Percentiles rank a stretch among this genome's conserved stretches.
These are phyloP conservation scores for Peromyscus melanophrys DNA, from an alignment of 2,797 vertebrate genomes.

Conservation along the genomic window DNA sequence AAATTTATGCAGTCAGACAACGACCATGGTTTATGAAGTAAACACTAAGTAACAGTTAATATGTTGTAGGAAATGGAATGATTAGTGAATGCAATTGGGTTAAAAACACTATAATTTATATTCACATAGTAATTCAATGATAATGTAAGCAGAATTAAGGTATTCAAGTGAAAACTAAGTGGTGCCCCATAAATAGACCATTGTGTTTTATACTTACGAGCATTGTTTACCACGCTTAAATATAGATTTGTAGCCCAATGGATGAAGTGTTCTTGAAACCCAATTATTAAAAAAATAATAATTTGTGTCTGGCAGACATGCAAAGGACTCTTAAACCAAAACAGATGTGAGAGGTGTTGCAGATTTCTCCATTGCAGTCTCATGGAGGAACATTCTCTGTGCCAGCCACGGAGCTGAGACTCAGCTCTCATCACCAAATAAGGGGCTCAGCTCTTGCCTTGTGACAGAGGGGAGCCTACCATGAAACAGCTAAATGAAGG, in stretches of 20 bases:
- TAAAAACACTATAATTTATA: constrained; percentile 12
- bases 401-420: constrained; percentile 42
- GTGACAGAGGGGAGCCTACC: not conserved
- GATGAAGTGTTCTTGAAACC: constrained; percentile 48
- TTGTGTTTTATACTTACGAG: constrained; percentile 64
- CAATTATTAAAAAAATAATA: constrained; percentile 56
- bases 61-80: constrained; percentile 57
- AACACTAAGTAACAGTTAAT: constrained; percentile 60
- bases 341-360: constrained; percentile 49
- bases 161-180: constrained; percentile 78
- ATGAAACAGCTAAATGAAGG: not conserved
- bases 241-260: constrained; percentile 47
- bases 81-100: constrained; percentile 56
- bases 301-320: constrained; percentile 36
- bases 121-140: not conserved
- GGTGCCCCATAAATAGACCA: constrained; percentile 61
- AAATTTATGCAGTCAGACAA: constrained; percentile 63
- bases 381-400: constrained; percentile 67
- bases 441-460: constrained; percentile 48
- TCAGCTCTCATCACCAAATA: constrained; percentile 77
- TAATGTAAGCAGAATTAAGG: constrained; percentile 71
- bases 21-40: constrained; percentile 70
- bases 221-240: constrained; percentile 48
- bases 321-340: constrained; percentile 74
- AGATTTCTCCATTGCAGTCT: constrained; percentile 56